Base-by-base conservation (phyloP, 1,140 invertebrate species). In the Cherax destructor region DNA sequence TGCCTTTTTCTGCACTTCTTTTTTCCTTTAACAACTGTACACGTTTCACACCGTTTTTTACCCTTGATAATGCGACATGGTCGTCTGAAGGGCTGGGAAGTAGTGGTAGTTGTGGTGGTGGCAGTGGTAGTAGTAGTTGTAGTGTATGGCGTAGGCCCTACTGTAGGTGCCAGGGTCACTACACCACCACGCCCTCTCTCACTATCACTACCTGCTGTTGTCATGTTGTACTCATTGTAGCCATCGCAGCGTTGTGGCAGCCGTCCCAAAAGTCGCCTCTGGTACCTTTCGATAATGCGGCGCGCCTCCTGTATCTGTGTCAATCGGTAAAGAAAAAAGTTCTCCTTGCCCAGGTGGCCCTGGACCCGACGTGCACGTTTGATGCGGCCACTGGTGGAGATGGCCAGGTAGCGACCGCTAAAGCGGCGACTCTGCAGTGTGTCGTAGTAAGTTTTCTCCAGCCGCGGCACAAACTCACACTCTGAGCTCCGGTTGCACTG, bases 401-500 rank as follows among this genome's bases (percentile, higher is more conserved):
- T 91, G 76, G 89, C 89, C 47, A 91, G 52, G 89, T 91, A 91
- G 5, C 89, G 89, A 16, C 77, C 83, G 5, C 49, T 78, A 83
- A 78, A 91, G 83, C 47, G 83, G 56, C 77, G 89, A 59, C 89
- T 91, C 41, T 85, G 89, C 7, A 91, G 41, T 11, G 89, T 91
- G 59, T 91, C 89, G 56, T 91, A 91, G 76, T 85, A 85, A 41
- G 83, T 85, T 11, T 91, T 83, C 89, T 91, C 83, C 56, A 85
- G 50, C 24, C 52, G 50, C 11, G n/a, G 24, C 41, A 91, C 81
- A 41, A 91, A 91, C 83, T 91, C 59, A n/a, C 89, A 91, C 59
- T 91, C 89, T 18, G 83, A 65, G 83, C 72, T 91, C 47, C 83
- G 52, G 74, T 91, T 91, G 56, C 89, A 91, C 89, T 91, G 89